These are phyloP conservation scores for Arrhopalites spinosus DNA, from an alignment of 2,888 invertebrate genomes.

Conservation along the genomic window DNA sequence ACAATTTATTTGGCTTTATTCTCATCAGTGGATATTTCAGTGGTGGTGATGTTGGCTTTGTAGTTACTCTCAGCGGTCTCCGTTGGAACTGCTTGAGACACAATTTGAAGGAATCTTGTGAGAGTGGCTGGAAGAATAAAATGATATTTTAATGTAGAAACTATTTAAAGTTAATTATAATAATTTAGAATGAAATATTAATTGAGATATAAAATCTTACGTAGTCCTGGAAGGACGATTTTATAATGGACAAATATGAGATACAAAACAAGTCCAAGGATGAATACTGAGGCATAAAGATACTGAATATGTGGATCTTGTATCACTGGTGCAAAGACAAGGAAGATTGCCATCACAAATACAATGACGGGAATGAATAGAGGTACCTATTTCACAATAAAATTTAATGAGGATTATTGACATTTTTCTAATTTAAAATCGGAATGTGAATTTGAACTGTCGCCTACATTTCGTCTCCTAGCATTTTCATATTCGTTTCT, in stretches of 20 bases:
- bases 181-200: background rate
- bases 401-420: background rate
- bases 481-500: constrained; percentile 70
- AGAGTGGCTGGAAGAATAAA: constrained; percentile 7
- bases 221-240: constrained; percentile 57
- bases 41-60: background rate
- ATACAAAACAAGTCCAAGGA: constrained; percentile 61
- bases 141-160: background rate
- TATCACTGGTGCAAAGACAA: constrained; percentile 61
- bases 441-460: constrained; percentile 36
- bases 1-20: background rate
- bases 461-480: constrained; percentile 57
- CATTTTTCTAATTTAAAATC: constrained; percentile 1
- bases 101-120: constrained; percentile 28
- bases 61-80: too few relatives aligned
- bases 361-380: constrained; percentile 60
- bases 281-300: constrained; percentile 60
- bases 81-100: constrained; percentile 10
- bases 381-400: too few relatives aligned
- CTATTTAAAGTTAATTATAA: background rate
- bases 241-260: constrained; percentile 60
- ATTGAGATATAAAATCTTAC: constrained; percentile 43
- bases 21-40: background rate
- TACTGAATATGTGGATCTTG: constrained; percentile 61
- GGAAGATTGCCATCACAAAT: constrained; percentile 59